These are phyloP conservation scores for Cyrtonyx montezumae DNA, from an alignment of 2,113 vertebrate species.

Conservation along the genomic window DNA sequence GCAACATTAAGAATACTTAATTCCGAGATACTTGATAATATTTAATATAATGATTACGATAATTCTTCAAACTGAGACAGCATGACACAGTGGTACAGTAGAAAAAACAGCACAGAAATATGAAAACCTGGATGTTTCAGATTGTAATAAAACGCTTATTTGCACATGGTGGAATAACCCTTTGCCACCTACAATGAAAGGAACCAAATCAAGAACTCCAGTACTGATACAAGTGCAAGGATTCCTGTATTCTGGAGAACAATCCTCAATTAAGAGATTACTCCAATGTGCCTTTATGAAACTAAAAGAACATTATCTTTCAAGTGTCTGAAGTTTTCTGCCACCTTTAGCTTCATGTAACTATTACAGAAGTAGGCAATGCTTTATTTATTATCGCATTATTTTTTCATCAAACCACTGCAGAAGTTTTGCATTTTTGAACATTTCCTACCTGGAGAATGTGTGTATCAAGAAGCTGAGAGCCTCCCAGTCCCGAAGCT, in stretches of 20 bases:
- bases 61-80: no score
- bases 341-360: neutral
- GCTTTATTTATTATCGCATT: neutral
- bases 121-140: neutral
- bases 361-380: neutral
- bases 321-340: neutral
- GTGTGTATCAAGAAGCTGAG: slow-evolving; percentile 96
- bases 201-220: neutral
- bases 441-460: slow-evolving; percentile 89
- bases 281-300: neutral
- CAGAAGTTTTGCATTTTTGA: neutral
- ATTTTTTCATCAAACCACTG: neutral
- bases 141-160: neutral
- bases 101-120: neutral
- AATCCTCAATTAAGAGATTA: neutral
- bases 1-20: neutral
- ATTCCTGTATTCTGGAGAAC: neutral
- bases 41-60: no score
- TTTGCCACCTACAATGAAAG: neutral
- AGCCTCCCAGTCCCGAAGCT: slow-evolving; percentile 92
- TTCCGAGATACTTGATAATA: no score
- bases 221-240: neutral
- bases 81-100: neutral
- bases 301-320: neutral
- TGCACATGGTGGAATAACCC: neutral